A percentile compares a stretch with the other conserved stretches of the same genome.
These are phyloP conservation scores for Monomorium pharaonis DNA, from an alignment of 1,140 invertebrate genomes.

Conservation along the genomic window DNA sequence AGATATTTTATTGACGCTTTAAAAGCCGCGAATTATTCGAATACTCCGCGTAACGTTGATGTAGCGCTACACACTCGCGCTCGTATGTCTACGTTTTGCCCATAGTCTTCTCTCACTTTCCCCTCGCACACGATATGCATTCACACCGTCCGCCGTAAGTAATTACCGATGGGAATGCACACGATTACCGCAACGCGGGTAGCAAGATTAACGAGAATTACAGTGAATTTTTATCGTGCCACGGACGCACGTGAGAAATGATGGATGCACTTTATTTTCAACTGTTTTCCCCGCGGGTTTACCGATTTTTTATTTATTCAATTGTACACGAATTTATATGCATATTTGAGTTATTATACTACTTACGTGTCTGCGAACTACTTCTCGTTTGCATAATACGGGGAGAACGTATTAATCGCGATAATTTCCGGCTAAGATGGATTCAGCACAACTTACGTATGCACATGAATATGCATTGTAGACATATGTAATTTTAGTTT, in stretches of 20 bases:
- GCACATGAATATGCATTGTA: background rate
- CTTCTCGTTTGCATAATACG: background rate
- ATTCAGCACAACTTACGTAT: background rate
- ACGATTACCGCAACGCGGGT: slow-evolving; percentile 36
- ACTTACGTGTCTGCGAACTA: background rate
- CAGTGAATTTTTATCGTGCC: slow-evolving; percentile 29
- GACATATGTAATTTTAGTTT: background rate
- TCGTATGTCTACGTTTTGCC: background rate
- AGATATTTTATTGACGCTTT: slow-evolving; percentile 17
- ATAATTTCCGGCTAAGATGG: background rate
- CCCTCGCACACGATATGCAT: slow-evolving; percentile 24
- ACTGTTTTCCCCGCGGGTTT: background rate
- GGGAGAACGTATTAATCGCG: background rate
- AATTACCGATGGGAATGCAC: slow-evolving; percentile 55
- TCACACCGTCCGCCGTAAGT: slow-evolving; percentile 27
- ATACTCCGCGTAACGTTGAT: background rate
- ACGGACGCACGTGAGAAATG: slow-evolving; percentile 3
- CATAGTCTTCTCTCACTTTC: slow-evolving; percentile 40
- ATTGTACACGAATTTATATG: background rate
- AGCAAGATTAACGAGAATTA: slow-evolving; percentile 60
- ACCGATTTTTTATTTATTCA: background rate
- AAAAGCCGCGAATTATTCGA: background rate
- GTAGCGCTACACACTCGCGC: background rate
- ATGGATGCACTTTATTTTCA: slow-evolving; percentile 15
- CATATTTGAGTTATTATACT: background rate